Base-by-base conservation (phyloP, 35 echinoderm and acorn worm species). In the Ophiothrix spiculata region DNA sequence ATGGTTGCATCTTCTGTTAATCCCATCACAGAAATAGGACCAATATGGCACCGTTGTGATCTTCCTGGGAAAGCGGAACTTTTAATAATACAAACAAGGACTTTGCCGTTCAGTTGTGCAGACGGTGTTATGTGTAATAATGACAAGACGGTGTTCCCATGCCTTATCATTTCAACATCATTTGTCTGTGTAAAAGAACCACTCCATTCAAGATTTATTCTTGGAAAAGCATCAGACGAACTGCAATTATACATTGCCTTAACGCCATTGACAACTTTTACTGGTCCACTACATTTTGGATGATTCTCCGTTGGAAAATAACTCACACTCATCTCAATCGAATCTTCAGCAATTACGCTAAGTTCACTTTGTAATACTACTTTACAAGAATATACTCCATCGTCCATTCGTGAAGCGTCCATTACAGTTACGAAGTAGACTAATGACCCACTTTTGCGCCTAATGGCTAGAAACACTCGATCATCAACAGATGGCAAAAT, bases 401-500 rank as follows among this genome's bases (percentile, higher is more conserved):
- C 60, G 60, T 69, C 60, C 3, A 25, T n/a, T n/a, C 60, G 17
- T 69, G 60, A 15, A 4, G 29, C 60, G 4, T 10, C 60, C 60
- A n/a, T 69, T 6, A 69, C 29, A 15, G 60, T 69, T n/a, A 69
- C 3, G 23, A 69, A 69, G 29, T 69, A 69, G 1, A 69, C 25
- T 2, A 69, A 69, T 25, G 60, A 12, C 29, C 60, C 60, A 25
- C 29, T 28, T 69, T 69, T 6, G 4, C 60, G 4, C 29, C 60
- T 10, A 12, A 25, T n/a, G 29, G 60, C 60, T 2, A 69, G 60
- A 69, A 69, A 69, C 3, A 69, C 23, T 25, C 60, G 4, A 4
- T 69, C 60, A n/a, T 69, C 60, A 69, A 69, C 60, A 15, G 60
- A 69, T 69, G 60, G 60, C 25, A 69, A 69, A 69, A 69, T 69